Percentiles rank a stretch among this genome's conserved stretches.
phyloP scores from a whole-genome alignment of 2,888 invertebrate species.

The Diloba caeruleocephala region DNA sequence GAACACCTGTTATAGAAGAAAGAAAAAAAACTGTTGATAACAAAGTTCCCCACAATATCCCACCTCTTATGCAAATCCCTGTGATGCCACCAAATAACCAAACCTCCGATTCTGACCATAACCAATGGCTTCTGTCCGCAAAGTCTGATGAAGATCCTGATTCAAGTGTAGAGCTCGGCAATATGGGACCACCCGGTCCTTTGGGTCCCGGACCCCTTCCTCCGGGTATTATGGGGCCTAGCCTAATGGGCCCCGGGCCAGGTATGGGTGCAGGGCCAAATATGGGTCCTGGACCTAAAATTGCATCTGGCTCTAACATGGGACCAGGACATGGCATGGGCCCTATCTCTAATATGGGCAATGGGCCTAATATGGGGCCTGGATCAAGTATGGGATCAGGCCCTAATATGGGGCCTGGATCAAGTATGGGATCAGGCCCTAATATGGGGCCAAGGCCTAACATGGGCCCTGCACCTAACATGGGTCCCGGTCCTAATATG shows the following conservation, averaged over 20 bases:
- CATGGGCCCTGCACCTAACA: slow-evolving; percentile 46
- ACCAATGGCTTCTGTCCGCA: slow-evolving; percentile 69
- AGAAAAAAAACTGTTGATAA: slow-evolving; percentile 66
- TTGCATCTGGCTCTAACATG: slow-evolving; percentile 57
- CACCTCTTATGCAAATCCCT: slow-evolving; percentile 79
- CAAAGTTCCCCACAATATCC: slow-evolving; percentile 63
- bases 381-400: slow-evolving; percentile 47
- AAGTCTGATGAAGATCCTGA: slow-evolving; percentile 67
- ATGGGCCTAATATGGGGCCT: slow-evolving; percentile 49
- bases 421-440: slow-evolving; percentile 44
- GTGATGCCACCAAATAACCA: slow-evolving; percentile 71
- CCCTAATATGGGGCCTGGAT: slow-evolving; percentile 46
- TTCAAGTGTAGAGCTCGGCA: slow-evolving; percentile 55
- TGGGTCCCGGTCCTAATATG: slow-evolving; percentile 47
- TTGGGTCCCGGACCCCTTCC: no score
- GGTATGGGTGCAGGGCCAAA: no score
- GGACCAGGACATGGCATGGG: slow-evolving; percentile 40
- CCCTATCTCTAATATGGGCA: slow-evolving; percentile 48
- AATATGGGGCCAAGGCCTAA: slow-evolving; percentile 55
- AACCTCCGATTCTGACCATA: slow-evolving; percentile 64
- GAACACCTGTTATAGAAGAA: slow-evolving; percentile 70
- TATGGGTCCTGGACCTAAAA: slow-evolving; percentile 46
- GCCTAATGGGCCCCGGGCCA: no score
- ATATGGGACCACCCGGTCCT: slow-evolving; percentile 45
- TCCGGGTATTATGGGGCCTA: no score